Evolutionary conservation across 1,140 invertebrate genomes (phyloP), one percentile per base, ranked within the genome.

Genomic region (Drosophila burlai): DNA sequence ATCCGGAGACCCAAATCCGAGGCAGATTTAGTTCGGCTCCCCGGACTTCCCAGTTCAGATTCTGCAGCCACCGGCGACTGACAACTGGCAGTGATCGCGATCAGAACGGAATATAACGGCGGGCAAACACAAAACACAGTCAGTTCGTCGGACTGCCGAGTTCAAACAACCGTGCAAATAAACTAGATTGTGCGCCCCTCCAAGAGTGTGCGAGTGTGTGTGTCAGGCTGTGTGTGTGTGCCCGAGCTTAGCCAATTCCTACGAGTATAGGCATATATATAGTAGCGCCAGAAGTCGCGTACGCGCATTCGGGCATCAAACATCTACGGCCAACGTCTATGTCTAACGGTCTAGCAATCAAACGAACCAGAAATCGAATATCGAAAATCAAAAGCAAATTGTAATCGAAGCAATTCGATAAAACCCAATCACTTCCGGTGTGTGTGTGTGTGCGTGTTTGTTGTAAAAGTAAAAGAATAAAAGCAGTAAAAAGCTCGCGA

Each of bases 121-220:
- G 62, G 36, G 62, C 62, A 83, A 84, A 77, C 79, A 63, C 79
- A 63, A 54, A 36, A 36, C 50, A 36, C 50, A 55, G 52, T 55
- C 34, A 57, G 54, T 57, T 57, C 54, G 54, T 57, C 54, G 36
- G 75, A 72, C 60, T 71, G 84, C 79, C 65, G 72, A 87, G 83
- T 86, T 86, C 76, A 84, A 87, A 87, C 82, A 89, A 81, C 69
- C 65, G 66, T 54, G 42, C 69, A 87, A 84, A 65, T 89, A 89
- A 87, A 89, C 84, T 89, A 87, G 84, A 87, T 87, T 87, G 84
- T 81, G 84, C 43, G 54, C 43, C 63, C 54, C 54, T 40, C 21
- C 36, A 24, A 24, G 36, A 26, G 63, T 62, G 26, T 66, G 36
- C 66, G 18, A 54, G 21, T 65, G 36, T 66, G 42, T 47, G n/a